Evolutionary conservation across 1,140 invertebrate genomes (phyloP).

Genomic region (Bombus picipes): DNA sequence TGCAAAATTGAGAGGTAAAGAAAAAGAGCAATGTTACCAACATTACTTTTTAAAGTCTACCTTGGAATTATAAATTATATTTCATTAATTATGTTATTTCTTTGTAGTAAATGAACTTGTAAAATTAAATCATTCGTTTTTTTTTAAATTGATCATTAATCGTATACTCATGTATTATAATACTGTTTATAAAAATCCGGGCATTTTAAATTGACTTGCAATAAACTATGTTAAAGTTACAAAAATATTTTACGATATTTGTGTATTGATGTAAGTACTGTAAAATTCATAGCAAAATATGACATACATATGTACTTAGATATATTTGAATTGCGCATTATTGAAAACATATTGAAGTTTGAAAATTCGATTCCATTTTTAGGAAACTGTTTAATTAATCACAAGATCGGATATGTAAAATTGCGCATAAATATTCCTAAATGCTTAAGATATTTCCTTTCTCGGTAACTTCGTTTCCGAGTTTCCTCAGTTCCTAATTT

Average conservation of each 20-base stretch:
- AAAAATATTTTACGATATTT: not conserved
- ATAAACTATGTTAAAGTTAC: not conserved
- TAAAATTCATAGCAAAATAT: not conserved
- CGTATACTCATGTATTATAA: too few species aligned
- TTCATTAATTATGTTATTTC: too few species aligned
- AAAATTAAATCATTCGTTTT: too few species aligned
- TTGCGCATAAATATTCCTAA: not conserved
- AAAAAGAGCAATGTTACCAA: too few species aligned
- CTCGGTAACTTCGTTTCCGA: not conserved
- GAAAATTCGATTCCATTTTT: not conserved
- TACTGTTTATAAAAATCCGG: not conserved
- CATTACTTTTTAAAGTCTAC: too few species aligned
- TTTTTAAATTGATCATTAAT: too few species aligned
- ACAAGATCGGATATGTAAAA: too few species aligned
- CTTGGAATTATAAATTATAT: too few species aligned
- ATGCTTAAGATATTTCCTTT: not conserved
- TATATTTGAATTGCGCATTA: not conserved
- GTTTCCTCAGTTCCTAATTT: too few species aligned
- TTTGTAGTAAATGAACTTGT: too few species aligned
- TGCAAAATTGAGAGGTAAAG: too few species aligned
- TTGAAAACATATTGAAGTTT: not conserved
- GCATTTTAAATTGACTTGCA: not conserved
- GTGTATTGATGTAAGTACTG: not conserved
- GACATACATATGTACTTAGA: not conserved
- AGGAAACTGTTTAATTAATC: not conserved